Evolutionary conservation across 2,797 vertebrate genomes (phyloP), one percentile per base, ranked within the genome.

Genomic region (Silurus aristotelis): DNA sequence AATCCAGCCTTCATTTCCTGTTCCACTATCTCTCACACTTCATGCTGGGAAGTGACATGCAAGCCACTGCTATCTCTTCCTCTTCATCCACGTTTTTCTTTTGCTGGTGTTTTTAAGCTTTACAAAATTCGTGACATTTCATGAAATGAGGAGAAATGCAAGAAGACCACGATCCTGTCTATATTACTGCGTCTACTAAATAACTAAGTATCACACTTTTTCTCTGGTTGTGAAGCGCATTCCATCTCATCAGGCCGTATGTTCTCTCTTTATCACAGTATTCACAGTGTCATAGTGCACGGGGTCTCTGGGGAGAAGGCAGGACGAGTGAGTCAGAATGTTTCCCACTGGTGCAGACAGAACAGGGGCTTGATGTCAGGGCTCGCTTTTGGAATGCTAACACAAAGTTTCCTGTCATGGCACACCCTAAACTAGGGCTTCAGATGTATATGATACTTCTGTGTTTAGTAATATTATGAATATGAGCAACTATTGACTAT

Each of bases 1-100:
- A 48, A 63, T 12, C 22, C 72, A 52, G 27, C 64, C 63, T 56
- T 86, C 6, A 82, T 91, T 94, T 93, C 93, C 92, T 93, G 86
- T 89, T 87, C 85, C 85, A 89, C 87, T 94, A 92, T 95, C 91
- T 85, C 14, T 90, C 90, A 91, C 91, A 91, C 89, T 84, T 88
- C 80, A 89, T 84, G 80, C 86, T 83, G 91, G 93, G 94, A 95
- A 93, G 88, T n/a, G 80, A 84, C 87, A 88, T 84, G 1, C 78
- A 83, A 83, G 83, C 86, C 84, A 56, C 85, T 31, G 61, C 90
- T 95, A 95, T 95, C 94, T 91, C 63, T 12, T 64, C 78, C 58
- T 46, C 10, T 87, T 38, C 38, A 66, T 85, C 78, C 88, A 91
- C 89, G 83, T 86, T 73, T 56, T 89, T 88, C 6, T 84, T 88